Evolutionary conservation across 2,113 vertebrate genomes (phyloP).

Genomic region (Cairina moschata): DNA sequence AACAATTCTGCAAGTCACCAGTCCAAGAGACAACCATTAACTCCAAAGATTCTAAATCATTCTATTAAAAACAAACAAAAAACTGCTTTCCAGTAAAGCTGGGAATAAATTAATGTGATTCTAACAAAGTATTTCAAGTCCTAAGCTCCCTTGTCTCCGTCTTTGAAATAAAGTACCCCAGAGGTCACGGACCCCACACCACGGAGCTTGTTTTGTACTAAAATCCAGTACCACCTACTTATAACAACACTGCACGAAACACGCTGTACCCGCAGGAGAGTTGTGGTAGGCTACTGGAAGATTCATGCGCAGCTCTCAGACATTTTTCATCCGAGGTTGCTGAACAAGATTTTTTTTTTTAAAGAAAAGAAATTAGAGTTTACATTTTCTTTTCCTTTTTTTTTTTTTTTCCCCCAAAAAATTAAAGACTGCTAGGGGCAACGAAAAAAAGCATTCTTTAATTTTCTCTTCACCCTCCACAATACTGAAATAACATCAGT

Average conservation of each 20-base stretch:
- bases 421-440: slow-evolving; percentile 12
- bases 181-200: not conserved
- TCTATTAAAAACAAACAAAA: not conserved
- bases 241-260: not conserved
- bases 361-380: not conserved
- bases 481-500: slow-evolving; percentile 68
- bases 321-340: not conserved
- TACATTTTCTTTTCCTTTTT: not conserved
- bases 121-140: not conserved
- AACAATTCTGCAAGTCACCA: not conserved
- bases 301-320: not conserved
- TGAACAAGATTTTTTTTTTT: not conserved
- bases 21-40: not conserved
- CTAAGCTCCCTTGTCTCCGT: not conserved
- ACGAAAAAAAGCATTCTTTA: slow-evolving; percentile 5
- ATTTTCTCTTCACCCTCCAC: slow-evolving; percentile 43
- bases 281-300: not conserved
- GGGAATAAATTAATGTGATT: not conserved
- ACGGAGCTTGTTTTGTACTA: not conserved
- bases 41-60: not conserved
- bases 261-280: not conserved
- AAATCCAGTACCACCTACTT: not conserved
- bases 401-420: not conserved
- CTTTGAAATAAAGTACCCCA: not conserved
- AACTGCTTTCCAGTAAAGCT: not conserved